Conservation (phyloP, 2,888 invertebrate species). For the Girardia tigrina region DNA sequence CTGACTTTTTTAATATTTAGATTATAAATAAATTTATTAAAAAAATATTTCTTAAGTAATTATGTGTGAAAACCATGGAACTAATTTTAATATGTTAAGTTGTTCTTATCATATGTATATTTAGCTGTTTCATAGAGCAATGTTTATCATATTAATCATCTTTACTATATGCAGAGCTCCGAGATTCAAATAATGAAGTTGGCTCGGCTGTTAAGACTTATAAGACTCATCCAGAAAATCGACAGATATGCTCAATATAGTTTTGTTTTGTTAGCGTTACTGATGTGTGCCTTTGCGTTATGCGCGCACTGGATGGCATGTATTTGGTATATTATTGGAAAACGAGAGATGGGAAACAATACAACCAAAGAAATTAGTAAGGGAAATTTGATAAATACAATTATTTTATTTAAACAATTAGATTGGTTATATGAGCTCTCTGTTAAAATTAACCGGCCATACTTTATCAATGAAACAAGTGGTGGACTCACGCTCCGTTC, state of each 20-base stretch:
- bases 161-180: no score
- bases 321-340: slow-evolving; percentile 87
- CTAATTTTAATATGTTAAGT: no score
- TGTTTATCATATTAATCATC: no score
- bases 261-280: slow-evolving; percentile 74
- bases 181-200: slow-evolving; percentile 62
- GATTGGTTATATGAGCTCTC: slow-evolving; percentile 83
- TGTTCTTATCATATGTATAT: no score
- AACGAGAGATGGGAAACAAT: slow-evolving; percentile 61
- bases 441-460: slow-evolving; percentile 65
- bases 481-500: slow-evolving; percentile 58
- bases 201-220: slow-evolving; percentile 72
- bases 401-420: no score
- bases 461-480: slow-evolving; percentile 60
- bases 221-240: slow-evolving; percentile 80
- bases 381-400: no score
- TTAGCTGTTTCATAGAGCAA: no score
- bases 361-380: background rate
- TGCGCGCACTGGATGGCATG: slow-evolving; percentile 92
- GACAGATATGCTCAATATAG: slow-evolving; percentile 90
- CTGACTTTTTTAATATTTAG: no score
- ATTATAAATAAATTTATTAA: no score
- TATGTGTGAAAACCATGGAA: no score
- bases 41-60: no score
- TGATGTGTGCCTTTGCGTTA: slow-evolving; percentile 82